Evolutionary conservation across 2,888 invertebrate genomes (phyloP).

Genomic region (Cybosia mesomella): DNA sequence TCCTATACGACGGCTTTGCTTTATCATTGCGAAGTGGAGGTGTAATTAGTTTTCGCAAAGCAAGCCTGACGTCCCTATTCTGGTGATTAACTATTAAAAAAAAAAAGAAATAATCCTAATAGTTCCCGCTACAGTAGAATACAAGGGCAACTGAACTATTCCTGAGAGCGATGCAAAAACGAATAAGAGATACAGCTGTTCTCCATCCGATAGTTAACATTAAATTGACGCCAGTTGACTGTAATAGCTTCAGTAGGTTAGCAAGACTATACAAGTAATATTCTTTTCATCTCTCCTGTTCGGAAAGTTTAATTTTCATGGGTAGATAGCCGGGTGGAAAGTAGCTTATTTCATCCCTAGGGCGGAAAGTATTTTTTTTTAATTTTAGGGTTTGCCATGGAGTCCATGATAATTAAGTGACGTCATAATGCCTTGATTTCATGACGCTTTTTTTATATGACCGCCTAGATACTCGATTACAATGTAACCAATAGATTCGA

Average conservation of each 20-base stretch:
- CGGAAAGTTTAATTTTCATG: too few relatives aligned
- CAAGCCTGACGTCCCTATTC: constrained; percentile 71
- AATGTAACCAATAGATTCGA: too few relatives aligned
- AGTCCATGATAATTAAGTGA: too few relatives aligned
- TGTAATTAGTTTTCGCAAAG: constrained; percentile 85
- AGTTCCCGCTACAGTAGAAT: not conserved
- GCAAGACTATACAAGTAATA: not conserved
- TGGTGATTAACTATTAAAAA: constrained; percentile 36
- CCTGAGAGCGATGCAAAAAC: not conserved
- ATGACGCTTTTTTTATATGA: too few relatives aligned
- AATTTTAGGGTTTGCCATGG: too few relatives aligned
- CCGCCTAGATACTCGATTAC: too few relatives aligned
- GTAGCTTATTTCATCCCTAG: too few relatives aligned
- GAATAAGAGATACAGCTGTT: not conserved
- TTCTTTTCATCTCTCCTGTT: too few relatives aligned
- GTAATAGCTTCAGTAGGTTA: not conserved
- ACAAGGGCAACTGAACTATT: not conserved
- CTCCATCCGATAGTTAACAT: not conserved
- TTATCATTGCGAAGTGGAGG: constrained; percentile 84
- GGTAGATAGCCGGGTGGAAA: too few relatives aligned
- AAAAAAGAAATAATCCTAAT: not conserved
- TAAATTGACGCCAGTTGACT: not conserved
- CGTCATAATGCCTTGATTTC: too few relatives aligned
- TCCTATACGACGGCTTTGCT: constrained; percentile 86
- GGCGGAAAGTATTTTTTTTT: too few relatives aligned